Evolutionary conservation across 1,140 invertebrate genomes (phyloP), one percentile per base, ranked within the genome.

Genomic region (Polyergus mexicanus): DNA sequence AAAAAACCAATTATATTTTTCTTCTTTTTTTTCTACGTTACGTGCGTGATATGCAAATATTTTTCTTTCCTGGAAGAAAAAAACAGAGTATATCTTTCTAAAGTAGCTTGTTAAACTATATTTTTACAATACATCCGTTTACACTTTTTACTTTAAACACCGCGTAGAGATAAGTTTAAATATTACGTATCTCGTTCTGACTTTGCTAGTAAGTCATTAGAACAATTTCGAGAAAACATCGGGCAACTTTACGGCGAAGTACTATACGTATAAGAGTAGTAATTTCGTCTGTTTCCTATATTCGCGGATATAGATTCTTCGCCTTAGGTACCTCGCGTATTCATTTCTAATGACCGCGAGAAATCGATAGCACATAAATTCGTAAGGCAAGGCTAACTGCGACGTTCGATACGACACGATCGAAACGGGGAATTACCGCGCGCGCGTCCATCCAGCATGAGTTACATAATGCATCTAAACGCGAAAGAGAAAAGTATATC

Each of bases 341-440:
- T 66, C 68, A 75, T 78, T 86, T 83, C 76, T 88, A 89, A 90
- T 84, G 86, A 89, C 78, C 84, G 68, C 41, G 56, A 68, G 65
- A 54, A 88, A 91, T 92, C 91, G 75, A 92, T 92, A 91, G 47
- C 22, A 86, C 68, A 83, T 85, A 65, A 90, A 91, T 92, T 89
- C 60, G 81, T 89, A 88, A 92, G 75, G 71, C 80, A 71, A 85
- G 75, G 81, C 74, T 86, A 92, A 86, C 80, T 80, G 77, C 60
- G 60, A 8, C 71, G 87, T 63, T 91, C 87, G 68, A 91, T 91
- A 90, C 41, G 60, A 85, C 81, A 63, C 54, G 65, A 2, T 28
- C 13, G 13, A 51, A 35, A 54, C 69, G 62, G 83, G 47, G 28
- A 78, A 66, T 84, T 71, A 41, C n/a, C n/a, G 16, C 41, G 25